Evolutionary conservation across 1,140 invertebrate genomes (phyloP), one percentile per base, ranked within the genome.

Genomic region (Diabrotica virgifera): DNA sequence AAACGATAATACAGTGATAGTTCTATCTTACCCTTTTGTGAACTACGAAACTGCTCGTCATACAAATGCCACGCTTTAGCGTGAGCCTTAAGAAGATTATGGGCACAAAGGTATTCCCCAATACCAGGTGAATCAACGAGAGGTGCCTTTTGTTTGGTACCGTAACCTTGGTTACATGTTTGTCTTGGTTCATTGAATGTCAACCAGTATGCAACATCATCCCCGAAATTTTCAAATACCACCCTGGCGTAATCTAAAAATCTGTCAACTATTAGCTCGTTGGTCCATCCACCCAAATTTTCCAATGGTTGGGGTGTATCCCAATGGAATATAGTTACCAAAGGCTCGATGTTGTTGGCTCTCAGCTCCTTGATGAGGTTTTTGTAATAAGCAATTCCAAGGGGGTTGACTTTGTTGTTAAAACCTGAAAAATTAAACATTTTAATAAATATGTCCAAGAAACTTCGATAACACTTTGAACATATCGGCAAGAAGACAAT

Each of bases 301-400:
- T 80, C 72, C 11, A 80, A 63, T 5, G 54, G 40, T 63, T 77
- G 73, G 0, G 80, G 80, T 6, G 76, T 64, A 69, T 81, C 80
- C 75, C 78, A 80, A 63, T 81, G 79, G 58, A 76, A 80, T 37
- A 81, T 53, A 0, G 77, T 86, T 36, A 85, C 82, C 73, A 85
- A 73, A 7, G 85, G 84, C 63, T 79, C 63, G 51, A 86, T 85
- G 36, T 70, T 72, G 61, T 80, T 78, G n/a, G 68, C 71, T 3
- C 82, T 35, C 14, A 86, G 64, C 55, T 75, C 77, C 4, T 86
- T 77, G 10, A 89, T 83, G 0, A 90, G 72, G 36, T 83, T 81
- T 63, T 87, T 85, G 74, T 90, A 89, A 72, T 89, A 89, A 4
- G 81, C 73, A 2, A 86, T 69, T 12, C 87, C 87, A 63, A 83